Percentiles rank a stretch among this genome's conserved stretches.
These are phyloP conservation scores for Petrolisthes manimaculis DNA, from an alignment of 2,888 invertebrate species.

Conservation along the genomic window DNA sequence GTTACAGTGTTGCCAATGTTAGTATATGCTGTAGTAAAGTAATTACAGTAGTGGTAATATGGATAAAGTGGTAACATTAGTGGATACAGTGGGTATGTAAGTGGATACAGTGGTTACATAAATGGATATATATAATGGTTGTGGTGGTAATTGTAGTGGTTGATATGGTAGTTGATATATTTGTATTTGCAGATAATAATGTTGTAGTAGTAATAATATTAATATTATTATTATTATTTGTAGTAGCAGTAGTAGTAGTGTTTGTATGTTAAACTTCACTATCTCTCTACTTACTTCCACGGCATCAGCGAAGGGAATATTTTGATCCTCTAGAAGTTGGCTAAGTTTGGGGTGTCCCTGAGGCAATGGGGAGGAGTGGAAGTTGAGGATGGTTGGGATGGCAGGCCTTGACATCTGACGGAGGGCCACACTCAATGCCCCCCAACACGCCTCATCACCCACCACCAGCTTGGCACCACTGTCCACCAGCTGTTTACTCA, in stretches of 20 bases:
- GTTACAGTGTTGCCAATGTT: background rate
- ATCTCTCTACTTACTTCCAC: constrained; percentile 3
- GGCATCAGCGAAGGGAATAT: background rate
- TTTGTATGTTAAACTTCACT: too few species aligned
- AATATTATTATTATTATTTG: background rate
- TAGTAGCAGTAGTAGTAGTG: background rate
- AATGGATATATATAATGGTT: too few species aligned
- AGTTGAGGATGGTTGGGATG: constrained; percentile 3
- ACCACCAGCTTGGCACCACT: constrained; percentile 18
- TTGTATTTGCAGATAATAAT: too few species aligned
- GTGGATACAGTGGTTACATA: too few species aligned
- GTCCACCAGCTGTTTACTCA: constrained; percentile 2
- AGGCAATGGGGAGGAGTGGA: background rate
- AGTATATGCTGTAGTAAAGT: too few species aligned
- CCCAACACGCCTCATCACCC: background rate
- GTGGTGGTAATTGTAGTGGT: too few species aligned
- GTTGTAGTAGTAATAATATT: too few species aligned
- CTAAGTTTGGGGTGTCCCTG: constrained; percentile 3
- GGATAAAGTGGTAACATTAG: too few species aligned
- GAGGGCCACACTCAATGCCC: background rate
- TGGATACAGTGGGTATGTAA: too few species aligned
- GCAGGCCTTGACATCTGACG: background rate
- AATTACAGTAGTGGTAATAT: too few species aligned
- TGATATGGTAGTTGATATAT: too few species aligned
- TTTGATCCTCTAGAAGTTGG: background rate